phyloP scores from a whole-genome alignment of 2,888 invertebrate genomes.

The Ectemnius cavifrons region DNA sequence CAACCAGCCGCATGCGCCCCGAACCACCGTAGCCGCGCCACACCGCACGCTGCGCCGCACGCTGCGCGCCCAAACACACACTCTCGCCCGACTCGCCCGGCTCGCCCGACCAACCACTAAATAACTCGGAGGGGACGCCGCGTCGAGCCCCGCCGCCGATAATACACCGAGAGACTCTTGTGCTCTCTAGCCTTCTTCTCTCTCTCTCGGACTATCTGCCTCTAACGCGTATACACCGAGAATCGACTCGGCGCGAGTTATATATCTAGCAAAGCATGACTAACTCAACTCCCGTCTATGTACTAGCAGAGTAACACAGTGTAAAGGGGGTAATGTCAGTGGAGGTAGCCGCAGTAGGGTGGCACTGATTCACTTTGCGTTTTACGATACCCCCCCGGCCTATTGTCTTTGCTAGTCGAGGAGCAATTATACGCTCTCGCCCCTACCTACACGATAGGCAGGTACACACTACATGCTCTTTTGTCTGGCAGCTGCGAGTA shows the following conservation, averaged over 20 bases:
- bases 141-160: constrained; percentile 8
- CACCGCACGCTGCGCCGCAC: background rate
- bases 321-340: no score
- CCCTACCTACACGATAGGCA: constrained; percentile 13
- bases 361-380: no score
- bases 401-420: constrained; percentile 29
- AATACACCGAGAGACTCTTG: background rate
- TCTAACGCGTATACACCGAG: no score
- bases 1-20: constrained; percentile 24
- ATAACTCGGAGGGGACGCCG: background rate
- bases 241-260: constrained; percentile 6
- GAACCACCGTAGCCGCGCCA: background rate
- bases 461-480: constrained; percentile 22
- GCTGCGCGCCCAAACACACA: no score
- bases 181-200: no score
- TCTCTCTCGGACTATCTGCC: no score
- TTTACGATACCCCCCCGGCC: background rate
- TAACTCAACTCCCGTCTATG: no score
- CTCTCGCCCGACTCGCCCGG: no score
- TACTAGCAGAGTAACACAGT: no score
- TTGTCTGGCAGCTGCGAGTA: constrained; percentile 25
- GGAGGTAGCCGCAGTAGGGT: no score
- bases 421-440: constrained; percentile 13
- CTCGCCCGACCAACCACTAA: no score
- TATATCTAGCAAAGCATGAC: no score